Base-by-base conservation (phyloP, 1,140 invertebrate genomes). In the Anastrepha obliqua region DNA sequence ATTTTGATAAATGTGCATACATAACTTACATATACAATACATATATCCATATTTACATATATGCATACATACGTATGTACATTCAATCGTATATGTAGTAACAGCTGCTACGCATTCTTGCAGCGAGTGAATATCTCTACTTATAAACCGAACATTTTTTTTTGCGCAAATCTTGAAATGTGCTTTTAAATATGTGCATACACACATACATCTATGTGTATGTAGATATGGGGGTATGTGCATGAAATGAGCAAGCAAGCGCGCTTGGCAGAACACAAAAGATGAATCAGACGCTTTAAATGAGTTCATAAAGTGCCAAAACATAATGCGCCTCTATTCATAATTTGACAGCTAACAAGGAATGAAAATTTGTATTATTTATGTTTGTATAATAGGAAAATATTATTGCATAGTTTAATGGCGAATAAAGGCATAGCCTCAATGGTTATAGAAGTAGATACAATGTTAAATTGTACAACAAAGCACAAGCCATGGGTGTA, bases 301-400 rank as follows among this genome's bases (percentile, higher is more conserved):
- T 81, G 44, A 55, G 47, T 81, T 81, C 74, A 81, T 81, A 55
- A 51, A 81, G 47, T 58, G 74, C 47, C 74, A 81, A 29, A 81
- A 81, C 74, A 51, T 58, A 81, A 81, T 81, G 74, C 74, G 74
- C n/a, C n/a, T 81, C 47, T 51, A 51, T 47, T 81, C 74, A 81
- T 20, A 51, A 55, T 81, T 81, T 81, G 74, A 81, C 74, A 81
- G 74, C 47, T 81, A 81, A 81, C 47, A 81, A 81, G 47, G n/a
- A 55, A 55, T 55, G 1, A 81, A 81, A 20, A 81, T 81, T 81
- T 29, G 13, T 11, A 47, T 29, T 29, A 29, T 29, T 29, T 29
- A 29, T 29, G 29, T 29, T 29, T 29, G 29, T 20, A 55, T 55
- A 39, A 65, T 9, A 65, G 29, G 20, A 65, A 86, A 47, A 17